Base-by-base conservation (phyloP, 2,888 invertebrate genomes). In the Lagria hirta region DNA sequence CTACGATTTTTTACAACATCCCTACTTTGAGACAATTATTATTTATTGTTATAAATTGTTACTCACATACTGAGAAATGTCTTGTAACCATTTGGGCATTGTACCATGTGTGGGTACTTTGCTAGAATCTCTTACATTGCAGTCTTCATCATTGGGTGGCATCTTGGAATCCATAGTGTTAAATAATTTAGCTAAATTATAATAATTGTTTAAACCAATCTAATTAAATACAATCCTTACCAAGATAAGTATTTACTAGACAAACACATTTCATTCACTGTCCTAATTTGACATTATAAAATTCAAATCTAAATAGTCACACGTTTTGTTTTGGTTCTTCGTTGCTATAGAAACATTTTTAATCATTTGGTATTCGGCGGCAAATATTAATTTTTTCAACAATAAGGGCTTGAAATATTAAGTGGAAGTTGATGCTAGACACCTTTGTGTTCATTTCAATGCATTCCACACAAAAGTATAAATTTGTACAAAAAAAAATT, bases 81-180 rank as follows among this genome's bases (percentile, higher is more conserved):
- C 71, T 51, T 68, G 66, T 22, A 72, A 53, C 72, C 72, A 72
- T 55, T 66, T 66, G 14, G 72, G 72, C 29, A 71, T 44, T 6
- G 48, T 45, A 14, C 55, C 54, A 29, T 55, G 52, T 1, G 55
- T 46, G 1, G 52, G 51, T 5, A 54, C 45, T 35, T 51, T 28
- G n/a, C 48, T 49, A 3, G 51, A 53, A 29, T 48, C 32, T 11
- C 35, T 27, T 7, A 27, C 42, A 20, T 18, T 38, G 10, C 24
- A 11, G 17, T 36, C 24, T 3, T 20, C 32, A 10, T 44, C 44
- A 15, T 23, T 15, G 4, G 33, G n/a, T 10, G 32, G 32, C 4
- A 14, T 29, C 5, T 35, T 23, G 11, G 35, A 11, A 10, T 36
- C 36, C 43, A 43, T 43, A 13, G 16, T 32, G 2, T 21, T 20